Conservation (phyloP, 1,140 invertebrate species). For the Uloborus diversus region DNA sequence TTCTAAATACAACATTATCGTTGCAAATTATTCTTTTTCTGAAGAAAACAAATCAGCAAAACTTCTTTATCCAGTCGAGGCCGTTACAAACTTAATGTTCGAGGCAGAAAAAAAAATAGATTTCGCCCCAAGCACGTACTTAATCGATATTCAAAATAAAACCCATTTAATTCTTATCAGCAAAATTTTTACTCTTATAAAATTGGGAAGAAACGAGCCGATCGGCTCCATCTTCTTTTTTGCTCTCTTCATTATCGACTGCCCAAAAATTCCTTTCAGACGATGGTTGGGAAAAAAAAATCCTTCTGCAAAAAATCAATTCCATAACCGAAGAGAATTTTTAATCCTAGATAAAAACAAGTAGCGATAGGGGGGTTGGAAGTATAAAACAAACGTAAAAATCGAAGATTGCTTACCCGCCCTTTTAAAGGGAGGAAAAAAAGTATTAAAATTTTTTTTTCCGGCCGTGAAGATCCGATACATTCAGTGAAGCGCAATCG, state of each 20-base stretch:
- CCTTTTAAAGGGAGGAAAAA: conserved; percentile 17
- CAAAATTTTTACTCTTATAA: conserved; percentile 56
- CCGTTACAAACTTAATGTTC: background rate
- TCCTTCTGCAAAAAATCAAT: conserved; percentile 46
- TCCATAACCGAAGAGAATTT: conserved; percentile 54
- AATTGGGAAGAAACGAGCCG: conserved; percentile 39
- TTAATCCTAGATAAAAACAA: conserved; percentile 55
- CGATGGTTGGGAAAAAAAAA: conserved; percentile 29
- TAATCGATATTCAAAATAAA: conserved; percentile 55
- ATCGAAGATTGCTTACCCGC: conserved; percentile 39
- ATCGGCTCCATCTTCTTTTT: conserved; percentile 29
- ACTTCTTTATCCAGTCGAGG: too few species aligned
- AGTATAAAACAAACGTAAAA: conserved; percentile 54
- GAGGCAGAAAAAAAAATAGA: conserved; percentile 9
- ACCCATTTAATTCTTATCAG: conserved; percentile 56
- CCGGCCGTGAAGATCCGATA: conserved; percentile 44
- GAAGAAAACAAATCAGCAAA: too few species aligned
- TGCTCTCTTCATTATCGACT: conserved; percentile 53
- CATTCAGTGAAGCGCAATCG: conserved; percentile 53
- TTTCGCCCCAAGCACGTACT: conserved; percentile 10
- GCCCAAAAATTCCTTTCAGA: conserved; percentile 44
- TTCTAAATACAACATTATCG: too few species aligned
- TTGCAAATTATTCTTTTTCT: too few species aligned
- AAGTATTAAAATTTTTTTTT: too few species aligned
- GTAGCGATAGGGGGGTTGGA: conserved; percentile 27